Percentiles rank a stretch among this genome's conserved stretches.
Conservation (phyloP, 64 coral and sea anemone species). For the Actinia tenebrosa region DNA sequence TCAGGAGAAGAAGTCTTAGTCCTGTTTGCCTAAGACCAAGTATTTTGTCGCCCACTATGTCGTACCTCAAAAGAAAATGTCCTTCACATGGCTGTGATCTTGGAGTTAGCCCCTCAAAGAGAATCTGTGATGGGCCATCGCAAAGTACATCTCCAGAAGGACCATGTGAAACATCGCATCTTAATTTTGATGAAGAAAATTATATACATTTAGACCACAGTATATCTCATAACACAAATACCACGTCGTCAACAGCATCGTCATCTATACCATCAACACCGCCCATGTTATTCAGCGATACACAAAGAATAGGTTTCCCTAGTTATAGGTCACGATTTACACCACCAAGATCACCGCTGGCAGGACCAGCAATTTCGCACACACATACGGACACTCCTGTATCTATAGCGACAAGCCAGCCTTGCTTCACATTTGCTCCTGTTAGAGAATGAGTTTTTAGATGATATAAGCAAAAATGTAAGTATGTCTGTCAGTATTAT, state of each 20-base stretch:
- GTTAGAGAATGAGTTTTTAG: slow-evolving; percentile 64
- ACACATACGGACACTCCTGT: slow-evolving; percentile 52
- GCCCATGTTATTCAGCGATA: slow-evolving; percentile 64
- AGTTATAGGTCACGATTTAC: slow-evolving; percentile 73
- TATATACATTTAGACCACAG: slow-evolving; percentile 50
- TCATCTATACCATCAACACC: slow-evolving; percentile 29
- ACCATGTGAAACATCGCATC: slow-evolving; percentile 74
- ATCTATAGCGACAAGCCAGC: slow-evolving; percentile 41
- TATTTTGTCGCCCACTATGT: slow-evolving; percentile 40
- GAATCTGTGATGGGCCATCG: slow-evolving; percentile 60
- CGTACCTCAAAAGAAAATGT: slow-evolving; percentile 5
- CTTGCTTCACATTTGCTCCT: slow-evolving; percentile 88
- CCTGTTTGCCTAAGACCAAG: slow-evolving; percentile 77
- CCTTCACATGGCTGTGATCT: slow-evolving; percentile 67
- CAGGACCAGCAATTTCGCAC: slow-evolving; percentile 70
- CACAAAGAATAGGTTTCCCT: slow-evolving; percentile 44
- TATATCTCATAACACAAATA: slow-evolving; percentile 47
- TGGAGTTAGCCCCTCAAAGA: slow-evolving; percentile 82
- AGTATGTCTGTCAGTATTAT: background rate
- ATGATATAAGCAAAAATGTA: background rate
- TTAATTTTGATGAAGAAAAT: slow-evolving; percentile 72
- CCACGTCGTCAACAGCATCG: slow-evolving; percentile 31
- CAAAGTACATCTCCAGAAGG: slow-evolving; percentile 49
- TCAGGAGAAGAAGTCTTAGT: slow-evolving; percentile 77
- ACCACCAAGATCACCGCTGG: slow-evolving; percentile 87